Percentiles rank a stretch among this genome's conserved stretches.
Evolutionary conservation across 2,888 invertebrate species (phyloP).

Genomic region (Tillus elongatus): DNA sequence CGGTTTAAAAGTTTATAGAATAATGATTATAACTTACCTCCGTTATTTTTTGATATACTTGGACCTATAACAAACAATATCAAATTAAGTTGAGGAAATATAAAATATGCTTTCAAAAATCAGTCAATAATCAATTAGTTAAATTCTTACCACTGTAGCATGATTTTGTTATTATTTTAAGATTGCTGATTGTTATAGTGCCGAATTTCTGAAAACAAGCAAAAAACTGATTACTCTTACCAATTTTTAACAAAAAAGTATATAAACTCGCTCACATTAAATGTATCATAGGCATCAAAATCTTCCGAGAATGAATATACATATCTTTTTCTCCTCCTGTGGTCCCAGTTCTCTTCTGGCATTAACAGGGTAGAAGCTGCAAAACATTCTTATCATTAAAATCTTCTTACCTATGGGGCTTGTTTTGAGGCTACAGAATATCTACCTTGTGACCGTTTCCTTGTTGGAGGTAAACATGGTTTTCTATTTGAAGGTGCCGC

Average conservation of each 20-base stretch:
- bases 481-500: constrained; percentile 24
- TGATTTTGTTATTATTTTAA: constrained; percentile 47
- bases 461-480: constrained; percentile 24
- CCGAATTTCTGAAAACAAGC: constrained; percentile 45
- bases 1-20: no score
- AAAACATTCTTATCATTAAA: not conserved
- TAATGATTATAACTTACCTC: no score
- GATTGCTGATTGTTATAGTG: constrained; percentile 46
- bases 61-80: not conserved
- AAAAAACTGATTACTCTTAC: not conserved
- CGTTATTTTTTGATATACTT: not conserved
- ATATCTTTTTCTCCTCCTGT: constrained; percentile 25
- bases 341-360: constrained; percentile 16
- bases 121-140: not conserved
- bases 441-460: constrained; percentile 23
- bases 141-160: constrained; percentile 34
- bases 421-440: no score
- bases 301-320: constrained; percentile 31
- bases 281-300: constrained; percentile 34
- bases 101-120: constrained; percentile 1
- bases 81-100: no score
- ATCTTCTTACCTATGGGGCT: no score
- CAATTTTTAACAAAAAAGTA: constrained; percentile 6
- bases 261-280: constrained; percentile 37
- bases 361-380: constrained; percentile 6